Evolutionary conservation across 2,113 vertebrate species (phyloP), one percentile per base, ranked within the genome.

Genomic region (Marmota flaviventris): DNA sequence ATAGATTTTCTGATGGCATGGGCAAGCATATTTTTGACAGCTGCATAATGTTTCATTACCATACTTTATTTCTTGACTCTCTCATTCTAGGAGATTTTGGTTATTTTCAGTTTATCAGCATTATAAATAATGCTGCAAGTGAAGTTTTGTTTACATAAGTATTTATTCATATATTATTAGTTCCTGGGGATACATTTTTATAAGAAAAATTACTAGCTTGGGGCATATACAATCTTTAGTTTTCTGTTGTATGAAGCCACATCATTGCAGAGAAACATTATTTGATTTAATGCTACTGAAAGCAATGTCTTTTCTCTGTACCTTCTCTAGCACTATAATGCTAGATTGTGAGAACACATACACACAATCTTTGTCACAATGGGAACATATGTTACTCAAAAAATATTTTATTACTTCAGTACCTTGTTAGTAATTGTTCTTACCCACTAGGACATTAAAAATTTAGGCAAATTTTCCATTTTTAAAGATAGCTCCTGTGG

Each of bases 201-300:
- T 29, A 77, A 76, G 37, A 83, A 83, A 95, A 61, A 76, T 90
- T 81, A n/a, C 75, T 91, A 32, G 37, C 53, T 82, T 82, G 73
- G 22, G 17, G 1, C 53, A 45, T 29, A 53, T 39, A 86, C 22
- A 73, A 24, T 92, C 81, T 53, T 86, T 92, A 91, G 25, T 27
- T 20, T 95, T 81, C 45, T 81, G 63, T 85, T 81, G 85, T 58
- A 24, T 58, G 22, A 58, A 58, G 56, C 56, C 56, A 22, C 56
- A 58, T 58, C 20, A 58, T 58, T 8, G 20, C 20, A 58, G 56
- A 58, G 56, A 58, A 58, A 8, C 20, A 58, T 58, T 20, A 22
- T 22, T 58, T 58, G 56, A 58, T 58, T 58, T 58, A 58, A 22
- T 58, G 56, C 18, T 86, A 75, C 24, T 67, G 73, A 22, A 18